Percentiles rank a stretch among this genome's conserved stretches.
Evolutionary conservation across 2,797 vertebrate species (phyloP).

Genomic region (Sebastes taczanowskii): DNA sequence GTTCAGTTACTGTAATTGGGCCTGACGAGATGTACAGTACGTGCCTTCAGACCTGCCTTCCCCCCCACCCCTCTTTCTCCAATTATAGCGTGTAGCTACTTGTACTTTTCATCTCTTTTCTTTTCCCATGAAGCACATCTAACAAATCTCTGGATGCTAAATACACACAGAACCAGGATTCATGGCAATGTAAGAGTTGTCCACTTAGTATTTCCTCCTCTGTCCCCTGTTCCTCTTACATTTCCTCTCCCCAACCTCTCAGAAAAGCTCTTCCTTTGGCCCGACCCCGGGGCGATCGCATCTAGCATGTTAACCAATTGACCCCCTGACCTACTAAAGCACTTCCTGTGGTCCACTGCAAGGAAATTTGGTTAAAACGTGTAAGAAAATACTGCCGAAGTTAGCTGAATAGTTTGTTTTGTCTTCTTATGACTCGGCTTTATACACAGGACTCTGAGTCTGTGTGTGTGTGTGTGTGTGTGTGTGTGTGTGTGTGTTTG

Average conservation of each 20-base stretch:
- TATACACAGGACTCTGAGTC: not conserved
- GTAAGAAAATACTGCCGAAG: constrained; percentile 39
- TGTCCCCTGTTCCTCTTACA: not conserved
- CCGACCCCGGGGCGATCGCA: constrained; percentile 4
- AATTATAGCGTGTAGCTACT: constrained; percentile 5
- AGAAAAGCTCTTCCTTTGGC: not conserved
- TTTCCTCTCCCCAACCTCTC: not conserved
- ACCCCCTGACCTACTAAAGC: constrained; percentile 40
- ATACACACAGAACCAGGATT: not conserved
- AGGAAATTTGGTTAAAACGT: constrained; percentile 46
- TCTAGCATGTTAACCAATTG: constrained; percentile 37
- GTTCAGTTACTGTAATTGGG: constrained; percentile 41
- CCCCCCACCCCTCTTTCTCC: not conserved
- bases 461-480: not conserved
- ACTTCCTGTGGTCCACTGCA: constrained; percentile 34
- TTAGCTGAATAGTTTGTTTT: constrained; percentile 26
- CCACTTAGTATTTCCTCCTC: not conserved
- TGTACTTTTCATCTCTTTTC: constrained; percentile 2
- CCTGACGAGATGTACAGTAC: constrained; percentile 20
- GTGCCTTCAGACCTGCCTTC: constrained; percentile 7
- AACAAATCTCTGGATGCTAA: not conserved
- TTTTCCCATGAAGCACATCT: constrained; percentile 13
- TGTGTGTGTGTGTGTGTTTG: not conserved
- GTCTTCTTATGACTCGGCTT: not conserved
- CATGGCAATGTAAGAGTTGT: not conserved